Base-by-base conservation (phyloP, 64 coral and sea anemone species). In the Acropora tenuis region DNA sequence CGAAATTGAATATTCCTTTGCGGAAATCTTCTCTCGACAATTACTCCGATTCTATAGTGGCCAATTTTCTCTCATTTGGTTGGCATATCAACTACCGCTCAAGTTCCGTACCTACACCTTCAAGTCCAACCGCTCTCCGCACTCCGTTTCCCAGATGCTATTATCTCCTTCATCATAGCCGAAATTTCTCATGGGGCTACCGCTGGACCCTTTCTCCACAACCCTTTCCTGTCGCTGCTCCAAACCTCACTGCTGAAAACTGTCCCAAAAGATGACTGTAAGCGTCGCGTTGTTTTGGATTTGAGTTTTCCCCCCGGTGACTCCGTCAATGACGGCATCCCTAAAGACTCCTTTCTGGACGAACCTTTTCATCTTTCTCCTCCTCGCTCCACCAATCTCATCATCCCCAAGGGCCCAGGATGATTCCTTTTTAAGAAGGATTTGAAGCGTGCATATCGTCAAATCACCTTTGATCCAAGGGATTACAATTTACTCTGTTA, bases 301-400 rank as follows among this genome's bases (percentile, higher is more conserved):
- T 67, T 85, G 9, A 85, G 82, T 43, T 69, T 85, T 44, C 82
- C 82, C 61, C 19, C 19, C 6, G 59, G 41, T 8, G 10, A 20
- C 60, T 85, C 59, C 17, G 82, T 85, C 12, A 72, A 85, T 61
- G 67, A 69, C 45, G 82, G 82, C 18, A 85, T 85, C 16, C 82
- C 82, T 42, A 67, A 45, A 10, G 61, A 69, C 45, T 63, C 52
- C 65, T 83, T 61, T 65, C 60, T 83, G 15, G 50, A 83, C 53
- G 80, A 60, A 19, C 80, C 17, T 11, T 83, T 19, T 52, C 53
- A 83, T 13, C 80, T 59, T 3, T 5, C 30, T 41, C 55, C 63
- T 4, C 80, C 80, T 17, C 50, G 80, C 12, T 60, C 50, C 48
- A 48, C 45, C 30, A 30, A 30, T 30, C 30, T 30, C 30, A 30